Percentiles rank a stretch among this genome's conserved stretches.
Evolutionary conservation across 2,797 vertebrate genomes (phyloP).

Genomic region (Columba guinea): DNA sequence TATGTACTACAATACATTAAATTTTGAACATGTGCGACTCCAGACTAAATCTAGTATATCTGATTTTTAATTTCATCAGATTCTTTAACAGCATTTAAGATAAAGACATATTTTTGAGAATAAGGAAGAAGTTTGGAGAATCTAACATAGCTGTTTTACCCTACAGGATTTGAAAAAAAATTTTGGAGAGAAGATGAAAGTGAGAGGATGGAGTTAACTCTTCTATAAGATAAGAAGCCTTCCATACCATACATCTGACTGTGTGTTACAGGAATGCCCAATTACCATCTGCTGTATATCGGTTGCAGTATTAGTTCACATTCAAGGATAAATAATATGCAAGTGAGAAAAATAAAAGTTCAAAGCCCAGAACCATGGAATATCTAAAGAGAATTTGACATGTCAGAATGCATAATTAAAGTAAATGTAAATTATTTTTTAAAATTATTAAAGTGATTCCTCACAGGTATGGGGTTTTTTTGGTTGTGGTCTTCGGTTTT

Average conservation of each 20-base stretch:
- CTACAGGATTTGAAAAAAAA: not conserved
- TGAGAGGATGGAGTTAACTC: not conserved
- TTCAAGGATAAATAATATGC: not conserved
- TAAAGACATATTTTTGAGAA: not conserved
- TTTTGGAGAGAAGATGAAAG: not conserved
- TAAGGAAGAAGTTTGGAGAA: not conserved
- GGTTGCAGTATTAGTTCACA: not conserved
- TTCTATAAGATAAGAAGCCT: not conserved
- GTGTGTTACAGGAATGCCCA: not conserved
- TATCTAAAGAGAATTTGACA: not conserved
- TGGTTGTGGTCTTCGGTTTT: not conserved
- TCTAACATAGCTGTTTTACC: not conserved
- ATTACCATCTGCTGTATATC: not conserved
- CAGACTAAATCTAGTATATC: not conserved
- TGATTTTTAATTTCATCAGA: not conserved
- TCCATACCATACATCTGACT: not conserved
- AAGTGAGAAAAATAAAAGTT: not conserved
- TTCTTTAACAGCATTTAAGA: not conserved
- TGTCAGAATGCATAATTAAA: not conserved
- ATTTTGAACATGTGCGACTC: not conserved
- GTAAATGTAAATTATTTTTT: not conserved
- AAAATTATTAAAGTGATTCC: not conserved
- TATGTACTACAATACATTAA: not conserved
- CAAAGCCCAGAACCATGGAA: not conserved
- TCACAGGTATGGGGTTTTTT: fast-evolving